phyloP scores from a whole-genome alignment of 2,888 invertebrate species.

The Leptogaster cylindrica region DNA sequence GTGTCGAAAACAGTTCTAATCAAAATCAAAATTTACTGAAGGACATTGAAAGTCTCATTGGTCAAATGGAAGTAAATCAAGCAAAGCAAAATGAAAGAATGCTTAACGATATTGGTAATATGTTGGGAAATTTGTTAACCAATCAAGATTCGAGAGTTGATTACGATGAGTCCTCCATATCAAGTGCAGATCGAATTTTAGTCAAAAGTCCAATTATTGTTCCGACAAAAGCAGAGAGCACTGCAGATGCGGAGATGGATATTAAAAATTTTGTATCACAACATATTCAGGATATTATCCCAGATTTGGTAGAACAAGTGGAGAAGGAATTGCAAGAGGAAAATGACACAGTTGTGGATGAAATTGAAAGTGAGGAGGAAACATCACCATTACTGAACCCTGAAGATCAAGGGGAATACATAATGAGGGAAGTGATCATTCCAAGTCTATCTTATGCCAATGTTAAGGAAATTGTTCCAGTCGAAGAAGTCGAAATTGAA shows the following conservation, averaged over 20 bases:
- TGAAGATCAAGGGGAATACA: constrained; percentile 52
- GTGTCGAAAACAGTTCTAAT: neutral
- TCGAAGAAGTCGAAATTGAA: constrained; percentile 52
- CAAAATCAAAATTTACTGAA: constrained; percentile 56
- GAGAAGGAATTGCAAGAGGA: constrained; percentile 57
- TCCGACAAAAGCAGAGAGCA: constrained; percentile 43
- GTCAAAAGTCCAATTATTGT: constrained; percentile 59
- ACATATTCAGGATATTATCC: constrained; percentile 61
- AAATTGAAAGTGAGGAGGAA: constrained; percentile 31
- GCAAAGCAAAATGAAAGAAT: constrained; percentile 57
- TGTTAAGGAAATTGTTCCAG: constrained; percentile 53
- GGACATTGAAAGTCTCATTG: constrained; percentile 62
- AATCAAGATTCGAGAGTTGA: constrained; percentile 35
- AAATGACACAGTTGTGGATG: constrained; percentile 40
- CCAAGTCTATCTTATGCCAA: constrained; percentile 55
- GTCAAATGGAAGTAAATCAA: constrained; percentile 61
- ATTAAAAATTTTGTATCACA: constrained; percentile 61
- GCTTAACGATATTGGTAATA: constrained; percentile 56
- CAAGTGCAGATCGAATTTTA: constrained; percentile 54
- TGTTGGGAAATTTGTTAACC: constrained; percentile 55
- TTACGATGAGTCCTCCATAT: constrained; percentile 43
- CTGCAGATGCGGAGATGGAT: constrained; percentile 51
- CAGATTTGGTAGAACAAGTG: constrained; percentile 60
- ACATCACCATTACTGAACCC: constrained; percentile 3
- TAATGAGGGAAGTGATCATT: constrained; percentile 58